Percentiles rank a stretch among this genome's conserved stretches.
These are phyloP conservation scores for Lasioglossum calceatum DNA, from an alignment of 2,888 invertebrate genomes.

Conservation along the genomic window DNA sequence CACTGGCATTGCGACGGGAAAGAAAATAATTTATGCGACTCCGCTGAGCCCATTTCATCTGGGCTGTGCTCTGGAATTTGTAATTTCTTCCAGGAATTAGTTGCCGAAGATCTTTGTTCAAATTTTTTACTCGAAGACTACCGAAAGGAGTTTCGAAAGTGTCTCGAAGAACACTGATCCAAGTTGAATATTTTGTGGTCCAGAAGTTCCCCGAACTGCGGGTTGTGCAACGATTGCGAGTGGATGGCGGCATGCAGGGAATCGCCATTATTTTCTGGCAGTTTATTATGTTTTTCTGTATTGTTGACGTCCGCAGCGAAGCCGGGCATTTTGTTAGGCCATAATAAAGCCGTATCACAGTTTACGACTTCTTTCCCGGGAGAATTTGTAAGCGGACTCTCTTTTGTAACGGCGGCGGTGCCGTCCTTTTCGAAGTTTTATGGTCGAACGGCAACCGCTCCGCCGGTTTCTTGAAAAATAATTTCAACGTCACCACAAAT, in stretches of 20 bases:
- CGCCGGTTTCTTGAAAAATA: conserved; percentile 24
- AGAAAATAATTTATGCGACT: conserved; percentile 7
- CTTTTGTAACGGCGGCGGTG: neutral
- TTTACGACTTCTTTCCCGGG: conserved; percentile 8
- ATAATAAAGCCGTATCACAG: conserved; percentile 6
- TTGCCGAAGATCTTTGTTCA: neutral
- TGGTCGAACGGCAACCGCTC: neutral
- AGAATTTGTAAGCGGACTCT: conserved; percentile 22
- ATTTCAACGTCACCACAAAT: conserved; percentile 31
- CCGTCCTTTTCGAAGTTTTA: conserved; percentile 10
- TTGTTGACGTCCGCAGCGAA: neutral
- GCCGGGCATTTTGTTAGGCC: conserved; percentile 1
- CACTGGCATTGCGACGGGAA: neutral
- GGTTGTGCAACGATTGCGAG: neutral
- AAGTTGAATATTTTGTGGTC: neutral
- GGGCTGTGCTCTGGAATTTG: neutral
- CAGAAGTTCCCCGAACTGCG: neutral
- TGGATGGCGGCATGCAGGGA: neutral
- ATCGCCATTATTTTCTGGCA: neutral
- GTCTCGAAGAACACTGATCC: neutral
- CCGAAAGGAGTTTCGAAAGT: neutral
- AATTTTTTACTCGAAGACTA: neutral
- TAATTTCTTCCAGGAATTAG: neutral
- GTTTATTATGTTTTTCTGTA: neutral
- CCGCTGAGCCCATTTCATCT: neutral